A percentile compares a stretch with the other conserved stretches of the same genome.
These are phyloP conservation scores for Ischnura elegans DNA, from an alignment of 2,888 invertebrate genomes.

Conservation along the genomic window DNA sequence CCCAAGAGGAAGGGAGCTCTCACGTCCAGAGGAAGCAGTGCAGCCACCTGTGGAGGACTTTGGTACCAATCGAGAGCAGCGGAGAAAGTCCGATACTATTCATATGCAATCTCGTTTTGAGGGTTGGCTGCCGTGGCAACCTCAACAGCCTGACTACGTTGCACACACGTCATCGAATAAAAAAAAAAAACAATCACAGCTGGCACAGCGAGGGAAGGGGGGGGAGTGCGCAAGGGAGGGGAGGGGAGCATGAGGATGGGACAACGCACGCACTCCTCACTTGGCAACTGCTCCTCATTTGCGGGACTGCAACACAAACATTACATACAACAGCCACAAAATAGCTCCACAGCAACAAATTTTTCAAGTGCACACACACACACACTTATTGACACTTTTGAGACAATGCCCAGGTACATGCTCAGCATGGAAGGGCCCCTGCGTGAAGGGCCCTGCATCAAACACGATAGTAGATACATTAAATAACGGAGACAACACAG, in stretches of 20 bases:
- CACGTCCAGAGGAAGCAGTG: too few species aligned
- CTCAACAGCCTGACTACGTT: neutral
- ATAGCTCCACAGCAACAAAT: neutral
- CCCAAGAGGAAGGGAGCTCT: too few species aligned
- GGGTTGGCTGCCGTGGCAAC: too few species aligned
- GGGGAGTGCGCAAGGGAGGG: too few species aligned
- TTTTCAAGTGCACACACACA: neutral
- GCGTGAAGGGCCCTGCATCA: neutral
- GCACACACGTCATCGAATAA: neutral
- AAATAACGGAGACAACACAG: neutral
- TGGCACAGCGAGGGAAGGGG: neutral
- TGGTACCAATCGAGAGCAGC: too few species aligned
- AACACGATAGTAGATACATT: neutral
- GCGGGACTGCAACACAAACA: neutral
- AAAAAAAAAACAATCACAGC: conserved; percentile 12
- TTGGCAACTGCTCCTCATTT: too few species aligned
- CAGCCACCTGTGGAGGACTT: neutral
- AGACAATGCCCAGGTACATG: neutral
- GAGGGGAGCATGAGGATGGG: too few species aligned
- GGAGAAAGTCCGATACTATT: too few species aligned
- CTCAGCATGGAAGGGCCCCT: neutral
- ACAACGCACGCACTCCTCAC: too few species aligned
- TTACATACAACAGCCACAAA: neutral
- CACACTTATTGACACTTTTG: neutral
- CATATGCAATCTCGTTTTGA: neutral